Evolutionary conservation across 2,888 invertebrate species (phyloP).

Genomic region (Notodonta dromedarius): DNA sequence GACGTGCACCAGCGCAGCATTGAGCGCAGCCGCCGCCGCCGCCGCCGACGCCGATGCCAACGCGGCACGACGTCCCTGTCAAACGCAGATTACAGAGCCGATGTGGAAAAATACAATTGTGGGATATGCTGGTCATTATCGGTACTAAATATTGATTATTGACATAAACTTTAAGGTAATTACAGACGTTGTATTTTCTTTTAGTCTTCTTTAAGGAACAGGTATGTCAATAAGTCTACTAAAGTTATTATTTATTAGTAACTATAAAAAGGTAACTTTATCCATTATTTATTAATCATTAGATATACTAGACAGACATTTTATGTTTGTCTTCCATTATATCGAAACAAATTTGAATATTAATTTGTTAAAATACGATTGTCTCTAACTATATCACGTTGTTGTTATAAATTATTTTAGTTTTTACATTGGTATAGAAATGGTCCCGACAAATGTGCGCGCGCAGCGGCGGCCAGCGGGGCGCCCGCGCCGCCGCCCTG

Average conservation of each 20-base stretch:
- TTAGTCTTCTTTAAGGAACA: no score
- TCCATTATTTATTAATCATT: constrained; percentile 1
- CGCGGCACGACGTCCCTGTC: constrained; percentile 43
- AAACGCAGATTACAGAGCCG: constrained; percentile 4
- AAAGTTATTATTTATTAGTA: background rate
- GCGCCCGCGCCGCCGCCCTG: constrained; percentile 47
- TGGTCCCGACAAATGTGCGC: constrained; percentile 61
- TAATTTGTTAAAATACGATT: constrained; percentile 55
- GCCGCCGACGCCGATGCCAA: constrained; percentile 31
- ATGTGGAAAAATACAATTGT: background rate
- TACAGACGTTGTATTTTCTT: no score
- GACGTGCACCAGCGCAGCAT: constrained; percentile 55
- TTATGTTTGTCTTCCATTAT: constrained; percentile 22
- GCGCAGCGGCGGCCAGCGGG: constrained; percentile 65
- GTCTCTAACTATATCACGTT: constrained; percentile 57
- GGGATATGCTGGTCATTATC: no score
- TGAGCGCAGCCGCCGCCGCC: background rate
- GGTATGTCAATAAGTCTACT: no score
- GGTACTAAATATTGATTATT: no score
- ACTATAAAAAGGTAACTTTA: constrained; percentile 1
- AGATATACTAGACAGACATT: constrained; percentile 5
- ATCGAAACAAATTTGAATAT: constrained; percentile 49
- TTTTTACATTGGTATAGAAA: constrained; percentile 71
- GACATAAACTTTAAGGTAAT: no score
- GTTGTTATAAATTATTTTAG: constrained; percentile 68